phyloP scores from a whole-genome alignment of 2,797 vertebrate genomes.

The Takifugu ocellatus region DNA sequence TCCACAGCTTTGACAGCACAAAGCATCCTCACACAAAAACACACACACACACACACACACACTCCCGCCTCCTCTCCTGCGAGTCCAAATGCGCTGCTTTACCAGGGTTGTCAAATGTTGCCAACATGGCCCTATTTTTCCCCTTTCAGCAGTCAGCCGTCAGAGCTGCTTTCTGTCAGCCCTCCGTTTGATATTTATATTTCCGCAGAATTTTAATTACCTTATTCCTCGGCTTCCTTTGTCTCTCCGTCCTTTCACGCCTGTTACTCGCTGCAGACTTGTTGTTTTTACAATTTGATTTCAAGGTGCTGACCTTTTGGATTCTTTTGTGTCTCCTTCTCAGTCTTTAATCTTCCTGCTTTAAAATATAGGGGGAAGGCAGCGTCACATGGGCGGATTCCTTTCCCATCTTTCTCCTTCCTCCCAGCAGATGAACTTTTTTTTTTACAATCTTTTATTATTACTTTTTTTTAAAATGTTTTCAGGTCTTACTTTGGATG shows the following conservation, averaged over 20 bases:
- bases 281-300: slow-evolving; percentile 41
- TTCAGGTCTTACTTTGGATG: not conserved
- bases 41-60: slow-evolving; percentile 27
- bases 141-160: slow-evolving; percentile 49
- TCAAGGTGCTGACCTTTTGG: slow-evolving; percentile 31
- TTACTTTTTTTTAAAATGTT: not conserved
- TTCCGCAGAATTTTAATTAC: slow-evolving; percentile 73
- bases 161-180: slow-evolving; percentile 62
- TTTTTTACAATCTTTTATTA: not conserved
- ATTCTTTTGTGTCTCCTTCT: slow-evolving; percentile 23
- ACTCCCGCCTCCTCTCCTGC: slow-evolving; percentile 32
- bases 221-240: slow-evolving; percentile 51
- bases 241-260: slow-evolving; percentile 57
- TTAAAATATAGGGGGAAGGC: too few species aligned
- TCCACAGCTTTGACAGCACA: slow-evolving; percentile 61
- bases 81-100: slow-evolving; percentile 49
- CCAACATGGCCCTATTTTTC: slow-evolving; percentile 54
- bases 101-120: slow-evolving; percentile 65
- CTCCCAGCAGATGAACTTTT: slow-evolving; percentile 16
- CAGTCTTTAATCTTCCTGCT: slow-evolving; percentile 18
- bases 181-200: slow-evolving; percentile 71
- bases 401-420: slow-evolving; percentile 8
- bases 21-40: slow-evolving; percentile 30
- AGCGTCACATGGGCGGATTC: too few species aligned
- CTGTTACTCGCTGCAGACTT: slow-evolving; percentile 30